Base-by-base conservation (phyloP, 2,888 invertebrate species). In the Carabus problematicus region DNA sequence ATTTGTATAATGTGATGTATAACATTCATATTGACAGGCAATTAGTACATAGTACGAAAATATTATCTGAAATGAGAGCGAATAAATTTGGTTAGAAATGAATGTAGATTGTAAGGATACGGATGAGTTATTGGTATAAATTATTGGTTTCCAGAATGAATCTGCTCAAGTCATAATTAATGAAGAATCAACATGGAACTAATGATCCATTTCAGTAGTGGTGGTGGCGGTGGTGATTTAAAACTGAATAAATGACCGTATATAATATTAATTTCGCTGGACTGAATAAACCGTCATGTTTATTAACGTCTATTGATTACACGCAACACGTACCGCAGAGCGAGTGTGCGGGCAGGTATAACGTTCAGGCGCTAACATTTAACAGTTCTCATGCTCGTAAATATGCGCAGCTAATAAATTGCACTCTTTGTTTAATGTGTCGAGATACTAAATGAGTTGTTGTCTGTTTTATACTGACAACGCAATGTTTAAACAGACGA, bases 351-450 rank as follows among this genome's bases (percentile, higher is more conserved):
- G 42, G 12, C 29, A 54, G 16, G 42, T 12, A 29, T 63, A 54
- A 63, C 41, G 54, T 54, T 63, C 63, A 63, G 63, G 63, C 45
- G 47, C n/a, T 45, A 59, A 3, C 39, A 62, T 62, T 62, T 62
- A 62, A 62, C 49, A 62, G 62, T 62, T 62, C 45, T 45, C 29
- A 29, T 49, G 45, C 18, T 16, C 43, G 29, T 56, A 40, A 19
- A 63, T 63, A 52, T 62, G 58, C 66, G 60, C 60, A 54, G 52
- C 52, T 67, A 52, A 69, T 64, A 70, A 66, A 70, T 70, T 63
- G 47, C 42, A 47, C 58, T 70, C 58, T 70, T 70, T 63, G 63
- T 70, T 62, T 70, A 70, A 69, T 62, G 62, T 70, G 63, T 62
- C 69, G 69, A 61, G 58, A 63, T 69, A 69, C 55, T 63, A 63